Evolutionary conservation across 2,888 invertebrate species (phyloP), one percentile per base, ranked within the genome.

Genomic region (Philonicus albiceps): DNA sequence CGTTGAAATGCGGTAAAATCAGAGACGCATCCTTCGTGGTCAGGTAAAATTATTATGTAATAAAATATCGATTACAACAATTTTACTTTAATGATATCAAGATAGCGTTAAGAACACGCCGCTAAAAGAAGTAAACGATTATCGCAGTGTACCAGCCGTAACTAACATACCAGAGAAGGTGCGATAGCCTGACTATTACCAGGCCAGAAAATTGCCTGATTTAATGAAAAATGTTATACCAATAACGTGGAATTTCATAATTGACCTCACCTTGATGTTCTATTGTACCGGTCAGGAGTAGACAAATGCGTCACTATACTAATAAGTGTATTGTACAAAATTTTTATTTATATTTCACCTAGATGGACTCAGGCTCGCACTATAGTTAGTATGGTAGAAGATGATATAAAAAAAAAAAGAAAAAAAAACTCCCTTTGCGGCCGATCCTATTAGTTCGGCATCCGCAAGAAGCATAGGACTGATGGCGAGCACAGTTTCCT

Each of bases 61-160:
- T 87, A 85, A 87, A 87, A 87, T 87, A 80, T 87, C 85, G 87
- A 87, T 85, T 84, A 73, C 87, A 85, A 87, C 73, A 87, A 76
- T 72, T 87, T 85, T 40, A 34, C 80, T 37, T 85, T 78, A 76
- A 37, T 37, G 78, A 78, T 78, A 78, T 78, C 43, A 78, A 78
- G 40, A 78, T 43, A 27, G 43, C 43, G 43, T 78, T 43, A 22
- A 43, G 22, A 37, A 27, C 34, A 74, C 34, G 74, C 74, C 74
- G 37, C 13, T 74, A 27, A 13, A 78, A 8, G 43, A 19, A 34
- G 19, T 40, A 37, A 40, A 40, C 13, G 37, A 34, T 78, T 13
- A 40, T 78, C 78, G 73, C 31, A 31, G 22, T 37, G n/a, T 22
- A 43, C 19, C 49, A 31, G 27, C 27, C 78, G 37, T 37, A 16